Percentiles rank a stretch among this genome's conserved stretches.
Evolutionary conservation across 2,888 invertebrate species (phyloP).

Genomic region (Tridacna gigas): DNA sequence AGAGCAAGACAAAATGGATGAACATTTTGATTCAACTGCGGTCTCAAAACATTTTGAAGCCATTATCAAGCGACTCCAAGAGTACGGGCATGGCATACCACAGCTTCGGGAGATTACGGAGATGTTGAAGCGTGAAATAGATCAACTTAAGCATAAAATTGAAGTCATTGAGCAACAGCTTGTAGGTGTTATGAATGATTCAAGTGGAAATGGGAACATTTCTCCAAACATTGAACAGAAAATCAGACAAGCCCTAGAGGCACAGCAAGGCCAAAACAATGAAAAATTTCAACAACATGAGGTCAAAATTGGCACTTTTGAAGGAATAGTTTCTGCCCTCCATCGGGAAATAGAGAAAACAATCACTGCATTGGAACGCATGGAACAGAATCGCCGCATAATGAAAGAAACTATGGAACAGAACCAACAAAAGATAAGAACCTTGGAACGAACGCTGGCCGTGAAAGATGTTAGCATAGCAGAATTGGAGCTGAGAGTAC

Average conservation of each 20-base stretch:
- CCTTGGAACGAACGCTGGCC: conserved; percentile 65
- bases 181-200: conserved; percentile 30
- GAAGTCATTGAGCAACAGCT: conserved; percentile 39
- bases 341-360: conserved; percentile 77
- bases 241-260: conserved; percentile 36
- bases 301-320: conserved; percentile 67
- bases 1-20: neutral
- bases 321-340: conserved; percentile 75
- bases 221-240: conserved; percentile 22
- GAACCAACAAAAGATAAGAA: conserved; percentile 61
- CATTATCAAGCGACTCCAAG: neutral
- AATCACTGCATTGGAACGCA: conserved; percentile 70
- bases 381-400: conserved; percentile 56
- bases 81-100: neutral
- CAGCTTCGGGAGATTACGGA: neutral
- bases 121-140: neutral
- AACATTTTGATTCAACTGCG: neutral
- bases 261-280: conserved; percentile 36
- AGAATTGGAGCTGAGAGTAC: conserved; percentile 75
- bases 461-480: conserved; percentile 72
- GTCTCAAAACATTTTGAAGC: conserved; percentile 9
- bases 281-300: conserved; percentile 59
- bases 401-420: conserved; percentile 57
- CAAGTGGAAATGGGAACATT: neutral
- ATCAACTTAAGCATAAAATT: conserved; percentile 16